phyloP scores from a whole-genome alignment of 2,888 invertebrate genomes.

The Oxystoma pomonae region DNA sequence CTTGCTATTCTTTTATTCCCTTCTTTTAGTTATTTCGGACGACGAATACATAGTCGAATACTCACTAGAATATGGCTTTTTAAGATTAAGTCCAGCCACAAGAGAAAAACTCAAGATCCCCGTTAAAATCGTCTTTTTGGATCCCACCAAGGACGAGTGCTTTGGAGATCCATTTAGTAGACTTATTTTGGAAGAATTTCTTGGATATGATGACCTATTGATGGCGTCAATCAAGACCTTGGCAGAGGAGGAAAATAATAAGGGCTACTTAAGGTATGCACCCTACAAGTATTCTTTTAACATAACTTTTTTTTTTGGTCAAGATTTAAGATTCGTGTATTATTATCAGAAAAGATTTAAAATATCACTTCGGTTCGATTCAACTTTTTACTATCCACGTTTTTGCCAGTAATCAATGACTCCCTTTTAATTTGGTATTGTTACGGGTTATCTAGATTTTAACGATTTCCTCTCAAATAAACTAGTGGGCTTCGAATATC shows the following conservation, averaged over 20 bases:
- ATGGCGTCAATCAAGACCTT: constrained; percentile 95
- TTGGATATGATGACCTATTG: constrained; percentile 95
- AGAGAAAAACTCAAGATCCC: constrained; percentile 87
- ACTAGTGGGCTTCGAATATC: too few relatives aligned
- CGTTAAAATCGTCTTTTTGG: constrained; percentile 80
- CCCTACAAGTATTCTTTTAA: too few relatives aligned
- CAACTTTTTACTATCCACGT: too few relatives aligned
- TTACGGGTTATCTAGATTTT: too few relatives aligned
- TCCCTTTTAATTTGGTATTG: too few relatives aligned
- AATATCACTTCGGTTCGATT: too few relatives aligned
- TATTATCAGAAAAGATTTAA: too few relatives aligned
- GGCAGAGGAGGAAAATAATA: constrained; percentile 94
- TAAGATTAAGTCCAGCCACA: constrained; percentile 83
- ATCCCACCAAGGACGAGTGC: constrained; percentile 84
- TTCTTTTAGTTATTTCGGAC: constrained; percentile 52
- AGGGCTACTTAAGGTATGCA: constrained; percentile 81
- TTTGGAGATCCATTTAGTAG: constrained; percentile 92
- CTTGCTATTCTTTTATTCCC: too few relatives aligned
- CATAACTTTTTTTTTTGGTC: too few relatives aligned
- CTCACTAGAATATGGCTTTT: constrained; percentile 93
- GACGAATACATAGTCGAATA: constrained; percentile 98
- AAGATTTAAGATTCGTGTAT: too few relatives aligned
- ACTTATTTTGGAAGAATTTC: constrained; percentile 84
- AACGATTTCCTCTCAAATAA: too few relatives aligned
- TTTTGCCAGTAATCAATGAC: too few relatives aligned